phyloP scores from a whole-genome alignment of 2,113 vertebrate species.

The Barnardius zonarius region DNA sequence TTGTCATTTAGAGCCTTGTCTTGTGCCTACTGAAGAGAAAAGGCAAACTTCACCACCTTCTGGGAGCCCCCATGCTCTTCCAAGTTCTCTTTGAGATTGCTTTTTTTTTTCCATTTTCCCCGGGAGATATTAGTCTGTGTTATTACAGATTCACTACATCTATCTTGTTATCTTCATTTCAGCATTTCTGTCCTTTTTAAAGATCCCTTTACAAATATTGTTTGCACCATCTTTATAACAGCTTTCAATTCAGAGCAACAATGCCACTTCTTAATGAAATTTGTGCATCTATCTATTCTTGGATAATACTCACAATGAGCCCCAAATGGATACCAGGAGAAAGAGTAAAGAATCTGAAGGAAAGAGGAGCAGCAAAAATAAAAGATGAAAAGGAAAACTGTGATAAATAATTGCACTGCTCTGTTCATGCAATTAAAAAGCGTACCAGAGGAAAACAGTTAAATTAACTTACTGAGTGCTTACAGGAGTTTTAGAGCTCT shows the following conservation, averaged over 20 bases:
- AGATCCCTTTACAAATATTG: neutral
- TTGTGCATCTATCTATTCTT: neutral
- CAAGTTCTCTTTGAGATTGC: neutral
- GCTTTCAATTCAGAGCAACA: neutral
- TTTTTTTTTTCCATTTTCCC: neutral
- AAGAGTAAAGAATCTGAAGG: neutral
- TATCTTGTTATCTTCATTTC: slow-evolving; percentile 20
- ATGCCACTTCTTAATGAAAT: neutral
- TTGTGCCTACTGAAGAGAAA: neutral
- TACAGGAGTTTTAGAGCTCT: slow-evolving; percentile 49
- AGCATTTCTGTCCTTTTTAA: neutral
- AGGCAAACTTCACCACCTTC: neutral
- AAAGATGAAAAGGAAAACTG: neutral
- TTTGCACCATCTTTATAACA: neutral
- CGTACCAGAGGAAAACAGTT: slow-evolving; percentile 41
- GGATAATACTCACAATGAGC: neutral
- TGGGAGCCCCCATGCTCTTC: neutral
- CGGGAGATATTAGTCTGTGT: neutral
- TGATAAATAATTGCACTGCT: slow-evolving; percentile 14
- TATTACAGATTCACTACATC: neutral
- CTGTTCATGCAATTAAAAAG: slow-evolving; percentile 7
- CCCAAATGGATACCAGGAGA: neutral
- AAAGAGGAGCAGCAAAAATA: neutral
- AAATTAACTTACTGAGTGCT: slow-evolving; percentile 42
- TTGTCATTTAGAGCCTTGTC: neutral